Base-by-base conservation (phyloP, 2,888 invertebrate species). In the Trichopoda pennipes region DNA sequence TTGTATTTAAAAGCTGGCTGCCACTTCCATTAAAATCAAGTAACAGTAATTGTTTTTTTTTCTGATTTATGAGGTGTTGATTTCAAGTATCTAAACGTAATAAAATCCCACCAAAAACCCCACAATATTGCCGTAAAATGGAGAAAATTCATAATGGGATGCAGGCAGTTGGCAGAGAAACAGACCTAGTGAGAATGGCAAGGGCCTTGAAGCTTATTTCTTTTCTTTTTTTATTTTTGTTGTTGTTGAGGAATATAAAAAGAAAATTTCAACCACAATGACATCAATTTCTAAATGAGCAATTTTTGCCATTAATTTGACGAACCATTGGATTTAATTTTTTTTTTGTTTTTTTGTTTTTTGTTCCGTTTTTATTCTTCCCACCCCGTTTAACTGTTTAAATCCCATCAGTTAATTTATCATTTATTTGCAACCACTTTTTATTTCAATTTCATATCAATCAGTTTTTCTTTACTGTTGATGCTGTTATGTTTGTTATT, bases 11-110 rank as follows among this genome's bases (percentile, higher is more conserved):
- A 56, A 66, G 17, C 56, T 47, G 64, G 0, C 63, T 74, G 63
- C 21, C 61, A 61, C 53, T 17, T 49, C 49, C 32, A 63, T 38
- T 70, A 38, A 70, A 56, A 63, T 70, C 63, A 70, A 70, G 17
- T 79, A 80, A 80, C 79, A 80, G 73, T 74, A 55, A 44, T 38
- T 38, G 10, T 38, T 38, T 38, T 70, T 55, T 61, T 78, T 72
- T 61, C 66, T 79, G 82, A 82, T 82, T 82, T 82, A 82, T 76
- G 75, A 79, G 82, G 82, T 82, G 82, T 82, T 82, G 79, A 79
- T 82, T 79, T 82, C 82, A 82, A 70, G 78, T 75, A 78, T 66
- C 55, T 78, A 79, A 80, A 75, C 47, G 58, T 70, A 74, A 75
- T 72, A 68, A 68, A 68, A 79, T 80, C 47, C 35, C 58, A 61